phyloP scores from a whole-genome alignment of 2,113 vertebrate species.

The Crocuta crocuta region DNA sequence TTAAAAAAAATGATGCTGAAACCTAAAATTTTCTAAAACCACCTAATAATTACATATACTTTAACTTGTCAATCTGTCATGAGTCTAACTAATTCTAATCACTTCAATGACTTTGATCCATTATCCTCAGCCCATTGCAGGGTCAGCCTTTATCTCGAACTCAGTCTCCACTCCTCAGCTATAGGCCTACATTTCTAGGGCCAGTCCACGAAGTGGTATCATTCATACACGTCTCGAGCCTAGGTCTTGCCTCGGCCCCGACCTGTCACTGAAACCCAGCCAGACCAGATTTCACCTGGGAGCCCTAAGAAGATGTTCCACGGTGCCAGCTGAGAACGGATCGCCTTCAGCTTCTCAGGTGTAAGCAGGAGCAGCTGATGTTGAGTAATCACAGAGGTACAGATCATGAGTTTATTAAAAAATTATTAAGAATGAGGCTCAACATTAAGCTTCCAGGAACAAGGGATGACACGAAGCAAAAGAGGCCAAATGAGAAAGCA shows the following conservation, averaged over 20 bases:
- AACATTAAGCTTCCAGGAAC: not conserved
- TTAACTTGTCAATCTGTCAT: not conserved
- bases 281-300: not conserved
- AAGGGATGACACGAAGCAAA: not conserved
- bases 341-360: not conserved
- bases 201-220: not conserved
- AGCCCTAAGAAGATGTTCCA: not conserved
- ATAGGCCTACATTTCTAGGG: not conserved
- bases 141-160: not conserved
- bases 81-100: not conserved
- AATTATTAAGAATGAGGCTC: not conserved
- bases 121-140: not conserved
- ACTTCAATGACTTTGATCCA: not conserved
- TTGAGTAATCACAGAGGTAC: not conserved
- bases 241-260: not conserved
- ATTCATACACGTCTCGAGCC: not conserved
- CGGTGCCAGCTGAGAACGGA: not conserved
- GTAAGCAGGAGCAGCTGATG: not conserved
- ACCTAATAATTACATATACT: not conserved
- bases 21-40: not conserved
- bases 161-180: not conserved
- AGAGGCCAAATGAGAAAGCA: not conserved
- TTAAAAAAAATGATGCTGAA: not conserved
- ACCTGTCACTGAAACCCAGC: not conserved
- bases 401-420: not conserved